Evolutionary conservation across 1,140 invertebrate genomes (phyloP).

Genomic region (Lucilia cuprina): DNA sequence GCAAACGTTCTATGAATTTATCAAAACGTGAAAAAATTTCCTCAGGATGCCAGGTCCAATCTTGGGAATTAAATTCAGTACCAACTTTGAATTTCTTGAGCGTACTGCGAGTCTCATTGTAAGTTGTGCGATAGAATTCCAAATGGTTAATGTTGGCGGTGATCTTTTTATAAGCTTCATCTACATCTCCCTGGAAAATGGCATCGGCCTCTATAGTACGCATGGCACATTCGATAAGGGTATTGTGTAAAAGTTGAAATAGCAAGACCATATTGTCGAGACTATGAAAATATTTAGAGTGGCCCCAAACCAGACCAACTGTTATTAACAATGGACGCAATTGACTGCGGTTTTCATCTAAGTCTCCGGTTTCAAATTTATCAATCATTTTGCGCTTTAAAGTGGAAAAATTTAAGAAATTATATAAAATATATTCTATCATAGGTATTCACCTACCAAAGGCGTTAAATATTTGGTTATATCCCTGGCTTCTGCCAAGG

Average conservation of each 20-base stretch:
- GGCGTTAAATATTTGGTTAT: conserved; percentile 72
- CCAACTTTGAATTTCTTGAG: conserved; percentile 61
- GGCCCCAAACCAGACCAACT: conserved; percentile 84
- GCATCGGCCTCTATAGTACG: conserved; percentile 65
- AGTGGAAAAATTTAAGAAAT: not conserved
- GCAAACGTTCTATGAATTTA: conserved; percentile 68
- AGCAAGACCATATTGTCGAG: conserved; percentile 75
- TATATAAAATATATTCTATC: not conserved
- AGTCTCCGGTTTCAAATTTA: conserved; percentile 74
- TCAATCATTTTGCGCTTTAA: conserved; percentile 67
- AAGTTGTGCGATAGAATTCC: conserved; percentile 61
- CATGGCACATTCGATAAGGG: conserved; percentile 70
- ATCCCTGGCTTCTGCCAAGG: conserved; percentile 72
- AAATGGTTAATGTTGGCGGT: conserved; percentile 61
- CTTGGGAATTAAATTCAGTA: conserved; percentile 60
- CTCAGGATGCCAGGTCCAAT: conserved; percentile 74
- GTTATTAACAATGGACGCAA: conserved; percentile 75
- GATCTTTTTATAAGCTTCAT: conserved; percentile 65
- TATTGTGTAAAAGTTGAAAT: conserved; percentile 75
- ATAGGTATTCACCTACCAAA: conserved; percentile 60
- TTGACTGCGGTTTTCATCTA: conserved; percentile 68
- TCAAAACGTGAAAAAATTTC: conserved; percentile 72
- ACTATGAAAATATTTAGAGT: conserved; percentile 82
- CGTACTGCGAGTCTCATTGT: conserved; percentile 66
- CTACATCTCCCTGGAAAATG: conserved; percentile 73